Evolutionary conservation across 2,113 vertebrate species (phyloP), one percentile per base, ranked within the genome.

Genomic region (Pao palembangensis): DNA sequence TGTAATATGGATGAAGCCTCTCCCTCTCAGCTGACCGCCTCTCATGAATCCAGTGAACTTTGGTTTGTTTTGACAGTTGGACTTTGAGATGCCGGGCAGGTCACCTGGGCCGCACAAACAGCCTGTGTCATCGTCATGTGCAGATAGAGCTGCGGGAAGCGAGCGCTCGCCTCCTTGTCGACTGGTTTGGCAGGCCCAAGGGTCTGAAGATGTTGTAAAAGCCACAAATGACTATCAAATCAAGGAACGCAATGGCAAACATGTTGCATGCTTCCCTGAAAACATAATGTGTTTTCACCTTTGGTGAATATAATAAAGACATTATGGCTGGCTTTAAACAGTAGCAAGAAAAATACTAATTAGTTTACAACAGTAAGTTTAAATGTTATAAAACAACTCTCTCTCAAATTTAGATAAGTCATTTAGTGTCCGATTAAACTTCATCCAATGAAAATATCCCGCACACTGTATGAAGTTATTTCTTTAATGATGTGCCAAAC

Each of bases 21-120:
- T 38, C 31, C 4, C n/a, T 21, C 50, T 69, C 69, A 69, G 59
- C 79, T 68, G 64, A 61, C 54, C 19, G 18, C 31, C 66, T 48
- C 58, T 41, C 61, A 59, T 69, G 65, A 73, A 67, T 34, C 28
- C 12, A 43, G 6, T 38, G 82, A 67, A 86, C 86, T 86, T 85
- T 77, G 79, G 23, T n/a, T 79, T 83, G 80, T 88, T 88, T 86
- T 80, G 81, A 76, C 81, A 66, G 61, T 71, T 83, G 78, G 80
- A 88, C 83, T 85, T 81, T 84, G 78, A 55, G 69, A 70, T 25
- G 52, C 56, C 12, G 54, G 16, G 47, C 28, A 0, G 11, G 67
- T 73, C 69, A 58, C 60, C 59, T 78, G 82, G 66, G 57, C 55
- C 70, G 66, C 51, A 82, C 64, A 75, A 84, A 85, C 73, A 64